Conservation (phyloP, 2,113 vertebrate genomes). For the Corythornis vintsioides region DNA sequence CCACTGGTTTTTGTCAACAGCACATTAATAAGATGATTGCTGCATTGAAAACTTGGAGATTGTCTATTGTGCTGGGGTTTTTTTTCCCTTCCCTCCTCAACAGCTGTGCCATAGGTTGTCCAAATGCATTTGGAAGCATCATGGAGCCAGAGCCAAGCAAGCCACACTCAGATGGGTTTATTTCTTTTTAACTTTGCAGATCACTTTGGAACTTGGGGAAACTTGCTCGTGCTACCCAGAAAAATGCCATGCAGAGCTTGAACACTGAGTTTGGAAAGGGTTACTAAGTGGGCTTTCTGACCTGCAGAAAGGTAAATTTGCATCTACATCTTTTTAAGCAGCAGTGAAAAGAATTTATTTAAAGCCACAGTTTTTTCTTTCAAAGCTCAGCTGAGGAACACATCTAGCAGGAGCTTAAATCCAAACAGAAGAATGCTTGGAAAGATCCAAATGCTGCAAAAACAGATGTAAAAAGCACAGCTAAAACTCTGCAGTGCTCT, state of each 20-base stretch:
- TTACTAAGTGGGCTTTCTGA: not conserved
- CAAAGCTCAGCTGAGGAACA: not conserved
- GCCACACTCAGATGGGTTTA: not conserved
- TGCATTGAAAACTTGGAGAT: slow-evolving; percentile 39
- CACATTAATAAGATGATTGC: slow-evolving; percentile 64
- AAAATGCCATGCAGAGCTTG: not conserved
- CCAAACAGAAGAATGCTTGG: not conserved
- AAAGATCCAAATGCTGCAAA: not conserved
- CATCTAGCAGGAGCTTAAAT: not conserved
- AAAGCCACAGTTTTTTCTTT: not conserved
- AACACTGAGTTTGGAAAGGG: not conserved
- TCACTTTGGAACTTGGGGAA: not conserved
- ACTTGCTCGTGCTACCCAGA: not conserved
- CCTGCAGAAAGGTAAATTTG: not conserved
- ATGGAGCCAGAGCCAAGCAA: not conserved
- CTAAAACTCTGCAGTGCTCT: not conserved
- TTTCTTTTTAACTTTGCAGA: not conserved
- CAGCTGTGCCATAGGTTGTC: slow-evolving; percentile 62
- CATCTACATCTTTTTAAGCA: not conserved
- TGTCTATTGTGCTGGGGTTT: not conserved
- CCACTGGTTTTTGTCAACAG: slow-evolving; percentile 9
- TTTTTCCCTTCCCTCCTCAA: not conserved
- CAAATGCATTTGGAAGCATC: not conserved
- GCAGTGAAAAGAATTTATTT: not conserved
- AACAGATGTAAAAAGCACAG: not conserved